Evolutionary conservation across 2,797 vertebrate species (phyloP), one percentile per base, ranked within the genome.

Genomic region (Rhodeus uyekii): DNA sequence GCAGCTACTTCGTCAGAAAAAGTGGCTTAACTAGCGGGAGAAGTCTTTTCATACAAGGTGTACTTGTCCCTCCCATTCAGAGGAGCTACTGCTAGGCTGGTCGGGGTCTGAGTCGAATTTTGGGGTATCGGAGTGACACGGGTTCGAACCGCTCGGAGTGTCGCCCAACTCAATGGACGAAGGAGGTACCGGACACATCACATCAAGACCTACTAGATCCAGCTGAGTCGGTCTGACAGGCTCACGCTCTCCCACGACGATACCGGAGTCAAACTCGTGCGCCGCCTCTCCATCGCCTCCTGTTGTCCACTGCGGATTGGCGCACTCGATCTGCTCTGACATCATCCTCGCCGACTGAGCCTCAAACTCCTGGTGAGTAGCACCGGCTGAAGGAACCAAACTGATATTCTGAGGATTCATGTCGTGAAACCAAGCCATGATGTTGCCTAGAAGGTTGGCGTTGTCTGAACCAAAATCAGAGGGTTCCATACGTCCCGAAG

Each of bases 341-440:
- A 72, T 79, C 83, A 86, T 12, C 39, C 78, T 87, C 88, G 86
- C 88, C 90, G 77, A 89, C 88, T 46, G 73, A 60, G 64, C 5
- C 2, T 50, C 18, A 3, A 86, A 83, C 39, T 94, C 94, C 5
- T 91, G 89, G 85, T 93, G 93, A 0, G 85, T 79, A 87, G 97
- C 96, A 0, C 89, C 88, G 78, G 95, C 93, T 88, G 95, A 92
- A 76, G 98, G 96, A 64, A 97, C 96, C 87, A 98, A 92, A 83
- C 96, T 95, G 87, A 99, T 96, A 78, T 96, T 97, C 90, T 99
- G 98, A 65, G 98, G 97, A 91, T 98, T 98, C 95, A 99, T 98
- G 91, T 99, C 98, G 72, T 99, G 98, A 92, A 99, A 99, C 98
- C 98, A 99, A 82, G 98, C 98, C 98, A 99, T 98, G 87, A 99